phyloP scores from a whole-genome alignment of 2,888 invertebrate genomes.

The Euzophera pinguis region DNA sequence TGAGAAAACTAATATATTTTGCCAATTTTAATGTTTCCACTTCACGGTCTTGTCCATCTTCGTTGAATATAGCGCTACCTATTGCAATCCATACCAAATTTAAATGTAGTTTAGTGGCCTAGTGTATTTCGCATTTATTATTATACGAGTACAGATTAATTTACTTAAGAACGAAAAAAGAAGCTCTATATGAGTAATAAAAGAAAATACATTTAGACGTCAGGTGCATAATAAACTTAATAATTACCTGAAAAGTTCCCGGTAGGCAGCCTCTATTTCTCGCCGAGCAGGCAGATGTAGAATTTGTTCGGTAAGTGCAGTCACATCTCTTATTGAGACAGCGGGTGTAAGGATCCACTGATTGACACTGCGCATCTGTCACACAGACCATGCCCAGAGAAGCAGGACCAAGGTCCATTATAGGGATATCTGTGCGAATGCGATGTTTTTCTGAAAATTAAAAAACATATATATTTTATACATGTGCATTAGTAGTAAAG shows the following conservation, averaged over 20 bases:
- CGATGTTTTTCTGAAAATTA: constrained; percentile 60
- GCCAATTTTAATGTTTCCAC: too few relatives aligned
- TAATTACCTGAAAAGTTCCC: constrained; percentile 89
- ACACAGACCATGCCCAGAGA: constrained; percentile 89
- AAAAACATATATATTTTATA: background rate
- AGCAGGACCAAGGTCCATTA: constrained; percentile 75
- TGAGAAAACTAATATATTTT: too few relatives aligned
- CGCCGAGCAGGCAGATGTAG: constrained; percentile 84
- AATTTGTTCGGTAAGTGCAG: constrained; percentile 81
- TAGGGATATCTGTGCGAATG: constrained; percentile 53
- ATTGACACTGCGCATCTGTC: constrained; percentile 88
- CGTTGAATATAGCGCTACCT: too few relatives aligned
- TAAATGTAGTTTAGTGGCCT: too few relatives aligned
- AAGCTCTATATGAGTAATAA: too few relatives aligned
- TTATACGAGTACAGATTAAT: too few relatives aligned
- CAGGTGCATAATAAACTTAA: background rate
- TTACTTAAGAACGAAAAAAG: too few relatives aligned
- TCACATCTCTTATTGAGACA: constrained; percentile 89
- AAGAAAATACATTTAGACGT: too few relatives aligned
- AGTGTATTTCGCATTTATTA: too few relatives aligned
- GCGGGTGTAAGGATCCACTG: constrained; percentile 87
- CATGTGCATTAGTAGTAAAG: background rate
- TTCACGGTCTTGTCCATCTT: too few relatives aligned
- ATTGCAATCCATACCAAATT: too few relatives aligned
- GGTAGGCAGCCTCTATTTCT: constrained; percentile 88